Evolutionary conservation across 2,797 vertebrate species (phyloP).

Genomic region (Thalassophryne amazonica): DNA sequence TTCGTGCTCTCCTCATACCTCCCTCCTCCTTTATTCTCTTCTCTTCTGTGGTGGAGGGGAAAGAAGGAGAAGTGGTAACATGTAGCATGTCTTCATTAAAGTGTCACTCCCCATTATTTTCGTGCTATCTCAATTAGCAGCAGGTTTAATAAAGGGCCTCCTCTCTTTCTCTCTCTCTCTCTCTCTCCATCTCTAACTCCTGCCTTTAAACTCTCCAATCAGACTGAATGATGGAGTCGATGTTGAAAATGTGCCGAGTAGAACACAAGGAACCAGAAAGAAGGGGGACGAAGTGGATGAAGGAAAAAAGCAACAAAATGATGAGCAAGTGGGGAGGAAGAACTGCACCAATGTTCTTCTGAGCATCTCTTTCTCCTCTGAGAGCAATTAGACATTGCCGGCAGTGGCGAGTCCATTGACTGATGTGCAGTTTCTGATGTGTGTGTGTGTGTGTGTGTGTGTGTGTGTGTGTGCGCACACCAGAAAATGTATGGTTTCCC

Average conservation of each 20-base stretch:
- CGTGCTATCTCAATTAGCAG: conserved; percentile 83
- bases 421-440: conserved; percentile 50
- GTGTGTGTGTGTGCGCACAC: conserved; percentile 13
- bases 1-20: conserved; percentile 37
- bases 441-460: conserved; percentile 21
- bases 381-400: conserved; percentile 77
- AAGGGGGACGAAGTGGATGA: background rate
- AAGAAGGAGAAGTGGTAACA: conserved; percentile 76
- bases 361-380: conserved; percentile 63
- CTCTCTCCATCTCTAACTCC: conserved; percentile 47
- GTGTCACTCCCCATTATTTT: conserved; percentile 83
- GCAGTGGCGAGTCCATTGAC: conserved; percentile 69
- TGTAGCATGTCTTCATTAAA: conserved; percentile 83
- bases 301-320: conserved; percentile 20
- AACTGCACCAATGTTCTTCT: conserved; percentile 59
- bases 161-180: conserved; percentile 37
- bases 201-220: conserved; percentile 52
- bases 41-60: conserved; percentile 42
- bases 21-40: conserved; percentile 49
- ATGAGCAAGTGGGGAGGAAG: conserved; percentile 31
- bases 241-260: conserved; percentile 36
- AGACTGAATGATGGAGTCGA: conserved; percentile 54
- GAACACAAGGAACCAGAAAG: conserved; percentile 19
- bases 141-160: conserved; percentile 81
- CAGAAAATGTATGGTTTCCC: conserved; percentile 25